These are phyloP conservation scores for Drosophila pegasa DNA, from an alignment of 2,888 invertebrate genomes.

Conservation along the genomic window DNA sequence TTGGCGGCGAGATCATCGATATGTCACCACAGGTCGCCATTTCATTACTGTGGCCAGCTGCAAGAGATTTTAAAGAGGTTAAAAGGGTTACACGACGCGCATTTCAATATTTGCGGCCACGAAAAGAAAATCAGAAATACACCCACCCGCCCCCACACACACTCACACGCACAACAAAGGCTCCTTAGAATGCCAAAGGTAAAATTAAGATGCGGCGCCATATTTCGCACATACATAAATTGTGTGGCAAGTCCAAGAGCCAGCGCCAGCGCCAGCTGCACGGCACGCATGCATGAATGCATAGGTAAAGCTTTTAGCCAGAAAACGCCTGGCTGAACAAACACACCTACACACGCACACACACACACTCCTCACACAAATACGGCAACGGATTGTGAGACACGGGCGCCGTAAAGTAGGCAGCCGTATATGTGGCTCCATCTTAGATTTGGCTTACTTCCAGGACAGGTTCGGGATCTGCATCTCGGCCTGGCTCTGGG, in stretches of 20 bases:
- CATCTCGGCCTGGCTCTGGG: background rate
- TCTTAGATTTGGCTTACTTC: slow-evolving; percentile 61
- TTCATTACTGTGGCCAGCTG: slow-evolving; percentile 85
- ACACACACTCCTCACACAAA: slow-evolving; percentile 15
- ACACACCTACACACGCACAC: slow-evolving; percentile 23
- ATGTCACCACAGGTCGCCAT: slow-evolving; percentile 85
- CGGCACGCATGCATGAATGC: slow-evolving; percentile 75
- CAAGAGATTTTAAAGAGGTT: slow-evolving; percentile 39
- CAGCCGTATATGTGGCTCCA: slow-evolving; percentile 51
- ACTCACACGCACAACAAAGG: slow-evolving; percentile 41
- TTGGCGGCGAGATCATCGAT: slow-evolving; percentile 86
- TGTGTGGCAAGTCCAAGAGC: slow-evolving; percentile 60
- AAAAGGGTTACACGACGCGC: slow-evolving; percentile 28
- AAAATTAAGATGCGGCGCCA: slow-evolving; percentile 65
- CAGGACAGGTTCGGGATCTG: slow-evolving; percentile 16
- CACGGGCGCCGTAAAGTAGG: slow-evolving; percentile 44
- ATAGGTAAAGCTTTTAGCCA: slow-evolving; percentile 75
- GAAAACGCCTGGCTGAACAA: slow-evolving; percentile 55
- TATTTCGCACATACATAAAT: slow-evolving; percentile 77
- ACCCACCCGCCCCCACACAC: slow-evolving; percentile 1
- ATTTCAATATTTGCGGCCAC: slow-evolving; percentile 26
- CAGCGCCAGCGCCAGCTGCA: slow-evolving; percentile 47
- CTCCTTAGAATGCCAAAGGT: slow-evolving; percentile 37
- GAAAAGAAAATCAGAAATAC: background rate
- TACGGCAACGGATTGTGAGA: slow-evolving; percentile 40